phyloP scores from a whole-genome alignment of 2,113 vertebrate genomes.

The Amazona guildingii region DNA sequence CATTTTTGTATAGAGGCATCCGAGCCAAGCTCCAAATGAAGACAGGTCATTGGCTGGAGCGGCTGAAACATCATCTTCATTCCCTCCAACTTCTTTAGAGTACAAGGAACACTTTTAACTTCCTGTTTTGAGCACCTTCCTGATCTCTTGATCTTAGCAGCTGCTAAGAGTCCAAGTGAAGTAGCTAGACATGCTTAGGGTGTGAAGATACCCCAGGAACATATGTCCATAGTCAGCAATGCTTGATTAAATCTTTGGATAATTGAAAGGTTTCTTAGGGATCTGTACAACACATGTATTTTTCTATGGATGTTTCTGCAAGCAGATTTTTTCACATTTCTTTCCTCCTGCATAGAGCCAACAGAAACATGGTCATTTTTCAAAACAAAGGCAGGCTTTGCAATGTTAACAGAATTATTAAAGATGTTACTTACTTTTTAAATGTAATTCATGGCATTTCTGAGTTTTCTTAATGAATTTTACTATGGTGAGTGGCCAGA shows the following conservation, averaged over 20 bases:
- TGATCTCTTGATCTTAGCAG: background rate
- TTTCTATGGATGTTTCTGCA: background rate
- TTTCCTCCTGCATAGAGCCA: background rate
- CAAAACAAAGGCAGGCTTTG: background rate
- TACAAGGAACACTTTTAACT: background rate
- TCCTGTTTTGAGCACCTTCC: background rate
- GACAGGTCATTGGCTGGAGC: too few relatives aligned
- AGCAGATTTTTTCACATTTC: background rate
- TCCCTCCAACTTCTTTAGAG: background rate
- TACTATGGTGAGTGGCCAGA: background rate
- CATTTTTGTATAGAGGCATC: too few relatives aligned
- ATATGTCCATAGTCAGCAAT: background rate
- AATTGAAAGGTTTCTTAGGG: background rate
- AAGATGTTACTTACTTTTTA: background rate
- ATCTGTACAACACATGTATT: background rate
- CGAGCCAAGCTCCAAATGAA: too few relatives aligned
- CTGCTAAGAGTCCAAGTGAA: background rate
- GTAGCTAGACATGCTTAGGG: background rate
- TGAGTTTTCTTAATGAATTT: background rate
- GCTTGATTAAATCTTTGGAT: background rate
- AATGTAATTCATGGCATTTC: background rate
- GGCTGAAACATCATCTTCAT: background rate
- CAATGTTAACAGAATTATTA: background rate
- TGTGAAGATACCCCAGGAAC: background rate
- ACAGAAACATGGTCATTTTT: background rate